Evolutionary conservation across 2,113 vertebrate species (phyloP).

Genomic region (Thryonomys swinderianus): DNA sequence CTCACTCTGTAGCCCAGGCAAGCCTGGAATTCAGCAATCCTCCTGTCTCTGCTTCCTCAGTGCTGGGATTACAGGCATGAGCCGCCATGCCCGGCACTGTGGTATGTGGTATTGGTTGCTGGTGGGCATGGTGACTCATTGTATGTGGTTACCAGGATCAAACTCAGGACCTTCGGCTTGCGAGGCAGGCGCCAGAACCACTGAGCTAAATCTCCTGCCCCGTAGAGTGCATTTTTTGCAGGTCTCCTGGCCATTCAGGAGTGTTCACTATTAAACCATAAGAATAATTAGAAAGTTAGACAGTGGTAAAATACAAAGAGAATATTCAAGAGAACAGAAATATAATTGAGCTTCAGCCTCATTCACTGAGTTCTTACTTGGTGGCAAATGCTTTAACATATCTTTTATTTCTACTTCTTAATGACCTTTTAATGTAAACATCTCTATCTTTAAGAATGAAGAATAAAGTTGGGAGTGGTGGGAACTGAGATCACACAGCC

Average conservation of each 20-base stretch:
- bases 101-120: no score
- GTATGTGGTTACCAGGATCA: no score
- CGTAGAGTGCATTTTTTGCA: slow-evolving; percentile 8
- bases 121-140: no score
- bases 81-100: no score
- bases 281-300: background rate
- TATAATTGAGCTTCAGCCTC: background rate
- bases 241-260: background rate
- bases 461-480: background rate
- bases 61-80: no score
- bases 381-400: background rate
- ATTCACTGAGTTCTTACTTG: background rate
- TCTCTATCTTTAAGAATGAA: slow-evolving; percentile 22
- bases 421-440: slow-evolving; percentile 27
- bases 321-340: background rate
- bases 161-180: no score
- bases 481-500: background rate
- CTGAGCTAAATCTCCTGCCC: no score
- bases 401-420: slow-evolving; percentile 17
- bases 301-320: background rate
- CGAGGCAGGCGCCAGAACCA: no score
- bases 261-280: background rate
- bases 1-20: no score
- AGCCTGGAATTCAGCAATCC: no score
- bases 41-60: no score